Evolutionary conservation across 1,140 invertebrate species (phyloP), one percentile per base, ranked within the genome.

Genomic region (Atta cephalotes): DNA sequence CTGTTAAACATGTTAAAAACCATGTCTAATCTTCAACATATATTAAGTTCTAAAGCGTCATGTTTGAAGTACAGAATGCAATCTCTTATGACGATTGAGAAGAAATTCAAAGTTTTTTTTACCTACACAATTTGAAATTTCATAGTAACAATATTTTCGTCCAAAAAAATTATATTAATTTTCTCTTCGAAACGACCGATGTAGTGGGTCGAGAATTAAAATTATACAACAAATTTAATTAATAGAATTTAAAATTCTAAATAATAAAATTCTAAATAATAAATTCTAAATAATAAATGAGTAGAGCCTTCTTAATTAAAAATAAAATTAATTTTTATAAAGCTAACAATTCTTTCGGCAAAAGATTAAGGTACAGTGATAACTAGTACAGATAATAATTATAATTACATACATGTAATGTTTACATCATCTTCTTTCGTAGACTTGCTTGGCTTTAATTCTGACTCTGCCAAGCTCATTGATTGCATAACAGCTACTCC

Each of bases 401-500:
- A n/a, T 25, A 45, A 60, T 71, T 82, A 92, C 95, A 93, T 94
- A 97, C 96, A 97, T 91, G 97, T 96, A 63, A 96, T 95, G 84
- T 95, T 88, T 39, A 88, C 88, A 3, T 92, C 89, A 0, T 90
- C 82, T 51, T 93, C 92, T 82, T 96, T 96, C 2, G 92, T 91
- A 12, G 93, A 86, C 86, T 96, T 95, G 60, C 92, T 92, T 81
- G 95, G 95, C 68, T 96, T 95, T 25, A 96, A 95, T 2, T 95
- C 94, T 84, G 94, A 93, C 28, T 96, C 93, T 18, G 95, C 88
- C 21, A 94, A 91, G 87, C 96, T 94, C 86, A 95, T 95, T 66
- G 94, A 93, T 88, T 96, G 96, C 96, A 97, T 97, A 70, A 96
- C 96, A 7, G 96, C 96, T 10, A 98, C 97, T 7, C 98, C 98